Conservation (phyloP, 2,797 vertebrate species). For the Tamandua tetradactyla region DNA sequence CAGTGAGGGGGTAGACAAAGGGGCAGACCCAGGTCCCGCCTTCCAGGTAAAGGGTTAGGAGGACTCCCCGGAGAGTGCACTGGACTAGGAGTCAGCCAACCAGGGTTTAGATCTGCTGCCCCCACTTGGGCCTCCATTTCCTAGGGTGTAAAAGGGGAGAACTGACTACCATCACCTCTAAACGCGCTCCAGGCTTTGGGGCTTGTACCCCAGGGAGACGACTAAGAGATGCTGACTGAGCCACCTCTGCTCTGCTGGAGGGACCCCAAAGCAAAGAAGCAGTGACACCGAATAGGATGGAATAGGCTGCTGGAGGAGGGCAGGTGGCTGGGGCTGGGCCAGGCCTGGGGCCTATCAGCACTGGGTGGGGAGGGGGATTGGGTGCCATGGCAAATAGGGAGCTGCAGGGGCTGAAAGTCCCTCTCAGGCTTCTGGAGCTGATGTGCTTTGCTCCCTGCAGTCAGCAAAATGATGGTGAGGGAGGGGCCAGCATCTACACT, state of each 20-base stretch:
- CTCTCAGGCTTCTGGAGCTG: neutral
- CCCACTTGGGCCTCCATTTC: neutral
- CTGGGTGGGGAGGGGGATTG: rapidly evolving
- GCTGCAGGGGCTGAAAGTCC: neutral
- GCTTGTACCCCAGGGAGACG: neutral
- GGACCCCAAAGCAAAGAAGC: neutral
- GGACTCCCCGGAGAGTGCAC: neutral
- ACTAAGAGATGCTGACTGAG: neutral
- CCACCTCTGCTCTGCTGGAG: neutral
- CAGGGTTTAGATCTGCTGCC: neutral
- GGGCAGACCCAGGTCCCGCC: neutral
- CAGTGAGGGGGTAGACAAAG: neutral
- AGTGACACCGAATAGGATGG: neutral
- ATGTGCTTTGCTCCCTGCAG: neutral
- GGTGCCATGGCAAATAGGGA: neutral
- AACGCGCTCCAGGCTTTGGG: neutral
- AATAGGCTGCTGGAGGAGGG: neutral
- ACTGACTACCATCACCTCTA: neutral
- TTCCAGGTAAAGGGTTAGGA: neutral
- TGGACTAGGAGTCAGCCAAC: neutral
- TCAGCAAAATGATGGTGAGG: neutral
- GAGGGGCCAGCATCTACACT: neutral
- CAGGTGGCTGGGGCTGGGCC: neutral
- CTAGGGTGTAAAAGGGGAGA: neutral
- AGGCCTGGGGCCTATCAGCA: neutral